Evolutionary conservation across 2,888 invertebrate genomes (phyloP).

Genomic region (Barypeithes pellucidus): DNA sequence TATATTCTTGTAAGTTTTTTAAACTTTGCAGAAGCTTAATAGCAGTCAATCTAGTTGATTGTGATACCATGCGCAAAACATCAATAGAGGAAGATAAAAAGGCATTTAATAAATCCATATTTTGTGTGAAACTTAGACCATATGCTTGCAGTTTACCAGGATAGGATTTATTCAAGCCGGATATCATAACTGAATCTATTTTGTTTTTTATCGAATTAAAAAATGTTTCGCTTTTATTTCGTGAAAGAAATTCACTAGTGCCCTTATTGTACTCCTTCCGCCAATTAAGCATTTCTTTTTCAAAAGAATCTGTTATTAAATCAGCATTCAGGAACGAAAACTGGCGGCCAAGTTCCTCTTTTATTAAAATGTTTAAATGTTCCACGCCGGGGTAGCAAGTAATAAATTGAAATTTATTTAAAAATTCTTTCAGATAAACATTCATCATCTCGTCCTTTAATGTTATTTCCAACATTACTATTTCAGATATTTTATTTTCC

Average conservation of each 20-base stretch:
- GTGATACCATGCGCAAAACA: conserved; percentile 29
- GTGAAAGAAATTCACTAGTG: conserved; percentile 30
- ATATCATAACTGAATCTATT: conserved; percentile 26
- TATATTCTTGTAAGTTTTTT: background rate
- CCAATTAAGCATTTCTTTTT: conserved; percentile 45
- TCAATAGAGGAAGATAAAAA: background rate
- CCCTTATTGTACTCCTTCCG: conserved; percentile 44
- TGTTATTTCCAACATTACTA: conserved; percentile 26
- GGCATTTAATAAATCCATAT: background rate
- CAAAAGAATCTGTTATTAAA: conserved; percentile 44
- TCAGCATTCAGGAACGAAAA: conserved; percentile 42
- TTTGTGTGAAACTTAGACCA: background rate
- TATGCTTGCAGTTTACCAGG: conserved; percentile 33
- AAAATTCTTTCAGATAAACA: conserved; percentile 38
- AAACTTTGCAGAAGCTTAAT: conserved; percentile 41
- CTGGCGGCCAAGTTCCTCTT: conserved; percentile 26
- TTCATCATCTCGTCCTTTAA: background rate
- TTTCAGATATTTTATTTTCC: conserved; percentile 24
- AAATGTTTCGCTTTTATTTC: background rate
- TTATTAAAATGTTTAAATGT: conserved; percentile 28
- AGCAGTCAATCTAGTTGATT: conserved; percentile 34
- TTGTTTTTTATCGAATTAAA: conserved; percentile 25
- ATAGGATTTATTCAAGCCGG: conserved; percentile 43
- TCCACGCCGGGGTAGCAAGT: conserved; percentile 44
- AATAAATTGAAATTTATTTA: conserved; percentile 40